Evolutionary conservation across 2,797 vertebrate species (phyloP), one percentile per base, ranked within the genome.

Genomic region (Enteromius fasciolatus): DNA sequence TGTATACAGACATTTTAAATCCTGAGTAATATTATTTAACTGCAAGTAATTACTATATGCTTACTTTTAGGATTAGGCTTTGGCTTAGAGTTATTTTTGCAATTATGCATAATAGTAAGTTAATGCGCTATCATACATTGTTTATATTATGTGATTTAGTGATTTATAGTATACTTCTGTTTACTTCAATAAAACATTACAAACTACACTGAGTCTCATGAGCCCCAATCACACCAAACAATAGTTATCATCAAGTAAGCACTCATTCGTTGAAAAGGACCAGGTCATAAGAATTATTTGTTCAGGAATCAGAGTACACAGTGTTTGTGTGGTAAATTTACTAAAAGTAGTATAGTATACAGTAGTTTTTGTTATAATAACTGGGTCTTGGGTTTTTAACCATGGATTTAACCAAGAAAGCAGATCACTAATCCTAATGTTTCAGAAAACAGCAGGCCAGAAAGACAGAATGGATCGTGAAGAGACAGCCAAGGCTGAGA

Each of bases 401-500:
- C 3, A 36, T 31, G 44, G 17, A 20, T n/a, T 69, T 0, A 25
- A 52, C 18, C 78, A 59, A 59, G 18, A 59, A 78, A 77, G 25
- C n/a, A 52, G 5, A n/a, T 73, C 46, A 10, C 5, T 14, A 52
- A n/a, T 52, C 17, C 10, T 73, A 41, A 3, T 57, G n/a, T 77
- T 76, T 23, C 36, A 79, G 46, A 79, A 69, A 57, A 57, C 23
- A 44, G 33, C 2, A 46, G 52, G 14, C 9, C 18, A 23, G 18
- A 59, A 33, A 61, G 7, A 80, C 9, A 48, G 14, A 54, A 23
- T 52, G n/a, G 11, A 72, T 57, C 8, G 9, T 50, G 54, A n/a
- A 54, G 18, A 72, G n/a, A 20, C n/a, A 67, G 39, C 4, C 14
- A 48, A 31, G 78, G 44, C 33, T 23, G 81, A 83, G 61, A 81